Conservation (phyloP, 2,888 invertebrate species). For the Andricus curvator region DNA sequence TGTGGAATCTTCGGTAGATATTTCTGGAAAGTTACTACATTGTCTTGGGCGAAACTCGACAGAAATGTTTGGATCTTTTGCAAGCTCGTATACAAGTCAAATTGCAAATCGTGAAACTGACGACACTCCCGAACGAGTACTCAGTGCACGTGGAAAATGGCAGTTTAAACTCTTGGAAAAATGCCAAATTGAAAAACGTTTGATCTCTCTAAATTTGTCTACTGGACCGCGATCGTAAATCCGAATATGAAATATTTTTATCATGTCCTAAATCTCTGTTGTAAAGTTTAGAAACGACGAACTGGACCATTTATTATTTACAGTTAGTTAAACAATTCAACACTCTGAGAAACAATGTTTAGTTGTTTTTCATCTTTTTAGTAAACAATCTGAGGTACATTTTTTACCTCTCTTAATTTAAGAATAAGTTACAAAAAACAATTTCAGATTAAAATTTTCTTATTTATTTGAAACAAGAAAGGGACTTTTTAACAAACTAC, state of each 20-base stretch:
- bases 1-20: not conserved
- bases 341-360: too few species aligned
- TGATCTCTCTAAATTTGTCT: slow-evolving; percentile 37
- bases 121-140: slow-evolving; percentile 34
- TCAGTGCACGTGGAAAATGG: slow-evolving; percentile 25
- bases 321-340: not conserved
- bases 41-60: not conserved
- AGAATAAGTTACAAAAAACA: too few species aligned
- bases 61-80: slow-evolving; percentile 32
- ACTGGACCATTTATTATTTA: not conserved
- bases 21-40: not conserved
- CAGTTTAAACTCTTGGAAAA: slow-evolving; percentile 38
- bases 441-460: too few species aligned
- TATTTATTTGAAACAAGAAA: too few species aligned
- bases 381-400: too few species aligned
- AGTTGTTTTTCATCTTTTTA: too few species aligned
- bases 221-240: slow-evolving; percentile 36
- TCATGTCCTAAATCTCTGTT: slow-evolving; percentile 11
- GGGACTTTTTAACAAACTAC: too few species aligned
- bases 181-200: slow-evolving; percentile 41
- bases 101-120: slow-evolving; percentile 40
- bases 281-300: not conserved
- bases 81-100: slow-evolving; percentile 33
- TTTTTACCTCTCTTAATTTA: too few species aligned
- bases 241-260: slow-evolving; percentile 26